phyloP scores from a whole-genome alignment of 2,888 invertebrate genomes.

The Euzophera pinguis region DNA sequence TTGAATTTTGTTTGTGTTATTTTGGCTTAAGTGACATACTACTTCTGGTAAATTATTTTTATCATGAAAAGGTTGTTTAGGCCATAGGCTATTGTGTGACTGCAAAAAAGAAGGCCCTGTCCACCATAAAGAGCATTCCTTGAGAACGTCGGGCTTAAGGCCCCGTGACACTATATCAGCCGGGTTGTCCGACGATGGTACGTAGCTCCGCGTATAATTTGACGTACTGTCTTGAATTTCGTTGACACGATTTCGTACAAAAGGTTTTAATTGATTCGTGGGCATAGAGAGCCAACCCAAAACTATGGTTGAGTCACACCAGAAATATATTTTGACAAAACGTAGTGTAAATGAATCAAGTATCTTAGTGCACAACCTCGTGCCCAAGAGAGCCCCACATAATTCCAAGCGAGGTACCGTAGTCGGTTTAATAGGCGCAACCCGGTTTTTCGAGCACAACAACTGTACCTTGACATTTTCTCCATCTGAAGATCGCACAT shows the following conservation, averaged over 20 bases:
- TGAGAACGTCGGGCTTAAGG: not conserved
- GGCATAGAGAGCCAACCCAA: not conserved
- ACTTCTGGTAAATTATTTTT: too few species aligned
- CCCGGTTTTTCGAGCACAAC: not conserved
- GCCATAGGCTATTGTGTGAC: too few species aligned
- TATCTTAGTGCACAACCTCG: not conserved
- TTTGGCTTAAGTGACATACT: too few species aligned
- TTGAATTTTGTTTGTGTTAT: too few species aligned
- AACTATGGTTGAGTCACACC: not conserved
- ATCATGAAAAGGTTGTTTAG: too few species aligned
- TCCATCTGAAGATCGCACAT: not conserved
- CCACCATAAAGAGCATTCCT: not conserved
- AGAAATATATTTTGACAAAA: not conserved
- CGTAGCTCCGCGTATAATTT: not conserved
- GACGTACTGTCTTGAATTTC: not conserved
- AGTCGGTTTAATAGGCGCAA: not conserved
- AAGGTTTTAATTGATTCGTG: not conserved
- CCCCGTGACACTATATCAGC: not conserved
- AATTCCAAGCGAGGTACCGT: not conserved
- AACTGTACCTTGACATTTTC: not conserved
- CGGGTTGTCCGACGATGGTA: not conserved
- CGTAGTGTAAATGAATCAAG: not conserved
- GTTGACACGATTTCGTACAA: not conserved
- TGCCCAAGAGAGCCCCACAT: not conserved
- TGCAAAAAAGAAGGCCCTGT: not conserved